phyloP scores from a whole-genome alignment of 2,888 invertebrate species.

The Pardosa pseudoannulata region DNA sequence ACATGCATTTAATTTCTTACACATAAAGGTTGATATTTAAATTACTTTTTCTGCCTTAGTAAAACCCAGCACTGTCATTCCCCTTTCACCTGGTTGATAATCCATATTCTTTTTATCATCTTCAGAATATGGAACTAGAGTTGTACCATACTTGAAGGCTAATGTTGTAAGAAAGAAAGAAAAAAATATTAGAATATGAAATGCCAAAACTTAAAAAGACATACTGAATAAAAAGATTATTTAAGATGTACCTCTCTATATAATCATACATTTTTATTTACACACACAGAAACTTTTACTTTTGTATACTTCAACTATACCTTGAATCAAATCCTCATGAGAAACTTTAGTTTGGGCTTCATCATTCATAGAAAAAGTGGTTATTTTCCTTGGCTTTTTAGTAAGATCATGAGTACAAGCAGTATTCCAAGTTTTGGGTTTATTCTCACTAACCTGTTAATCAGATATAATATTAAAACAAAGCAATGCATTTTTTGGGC shows the following conservation, averaged over 20 bases:
- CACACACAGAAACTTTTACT: no score
- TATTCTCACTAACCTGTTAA: slow-evolving; percentile 58
- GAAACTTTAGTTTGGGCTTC: slow-evolving; percentile 80
- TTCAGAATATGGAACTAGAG: slow-evolving; percentile 81
- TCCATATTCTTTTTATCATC: slow-evolving; percentile 81
- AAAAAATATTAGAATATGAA: no score
- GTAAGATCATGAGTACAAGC: slow-evolving; percentile 78
- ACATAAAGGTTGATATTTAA: no score
- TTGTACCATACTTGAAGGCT: slow-evolving; percentile 82
- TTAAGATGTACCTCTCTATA: no score
- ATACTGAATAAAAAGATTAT: no score
- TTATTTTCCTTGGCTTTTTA: slow-evolving; percentile 76
- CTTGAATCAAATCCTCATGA: slow-evolving; percentile 80
- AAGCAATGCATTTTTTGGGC: no score
- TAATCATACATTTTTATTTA: no score
- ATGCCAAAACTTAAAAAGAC: no score
- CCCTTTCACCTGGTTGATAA: slow-evolving; percentile 82
- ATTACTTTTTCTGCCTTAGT: no score
- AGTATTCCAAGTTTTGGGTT: slow-evolving; percentile 76
- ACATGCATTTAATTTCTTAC: no score
- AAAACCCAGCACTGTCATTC: slow-evolving; percentile 84
- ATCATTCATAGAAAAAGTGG: slow-evolving; percentile 77
- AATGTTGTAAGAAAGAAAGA: background rate
- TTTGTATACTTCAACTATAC: slow-evolving; percentile 76
- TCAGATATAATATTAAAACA: no score